Base-by-base conservation (phyloP, 2,113 vertebrate species). In the Thamnaconus septentrionalis region DNA sequence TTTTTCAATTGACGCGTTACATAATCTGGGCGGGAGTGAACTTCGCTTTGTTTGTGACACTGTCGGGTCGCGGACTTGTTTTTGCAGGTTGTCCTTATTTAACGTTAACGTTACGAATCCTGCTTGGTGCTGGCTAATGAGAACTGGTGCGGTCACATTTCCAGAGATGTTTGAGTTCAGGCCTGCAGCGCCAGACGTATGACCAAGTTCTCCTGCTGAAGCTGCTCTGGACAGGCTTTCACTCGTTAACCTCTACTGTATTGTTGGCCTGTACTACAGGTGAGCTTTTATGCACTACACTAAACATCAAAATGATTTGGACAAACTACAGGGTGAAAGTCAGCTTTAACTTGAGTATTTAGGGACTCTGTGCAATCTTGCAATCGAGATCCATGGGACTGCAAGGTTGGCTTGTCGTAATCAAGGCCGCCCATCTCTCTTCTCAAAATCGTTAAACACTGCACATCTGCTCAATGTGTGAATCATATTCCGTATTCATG, bases 61-160 rank as follows among this genome's bases (percentile, higher is more conserved):
- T 40, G 47, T 44, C 61, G 5, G 47, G 7, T 46, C 55, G 41
- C 52, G n/a, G 18, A 31, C 18, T 31, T 31, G 18, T 41, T 48
- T 47, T 63, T 41, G 12, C 44, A 8, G 9, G 18, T 10, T 55
- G 39, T 51, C 5, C 49, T 51, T 41, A 40, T 5, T 61, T 45
- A 8, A 49, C 40, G 7, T 5, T 43, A 31, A 31, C 18, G 18
- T 31, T 31, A 53, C 3, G 8, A n/a, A 3, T 61, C 12, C 40
- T 4, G 11, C 60, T 58, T 63, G 66, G 67, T 8, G 46, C 56
- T 54, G 31, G 18, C 57, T 82, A 75, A 82, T 53, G 50, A 57
- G 53, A 88, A 84, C 72, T 51, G 68, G 69, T 62, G 72, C 54
- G 66, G 67, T 76, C 76, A 79, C 78, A 86, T 85, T 78, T 80